phyloP scores from a whole-genome alignment of 2,113 vertebrate species.

The Centropristis striata region DNA sequence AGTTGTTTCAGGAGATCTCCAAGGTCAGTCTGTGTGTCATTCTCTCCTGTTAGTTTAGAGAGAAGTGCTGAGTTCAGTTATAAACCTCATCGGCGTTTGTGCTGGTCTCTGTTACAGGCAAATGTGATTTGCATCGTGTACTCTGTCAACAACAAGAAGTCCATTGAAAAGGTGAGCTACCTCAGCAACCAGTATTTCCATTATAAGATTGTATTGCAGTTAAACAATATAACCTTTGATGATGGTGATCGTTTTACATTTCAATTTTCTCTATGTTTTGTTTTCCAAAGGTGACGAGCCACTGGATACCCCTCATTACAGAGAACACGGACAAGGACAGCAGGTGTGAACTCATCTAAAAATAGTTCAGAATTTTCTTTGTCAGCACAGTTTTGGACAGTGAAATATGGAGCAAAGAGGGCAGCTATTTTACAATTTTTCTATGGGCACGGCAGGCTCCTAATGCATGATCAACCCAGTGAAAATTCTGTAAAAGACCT shows the following conservation, averaged over 20 bases:
- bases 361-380: slow-evolving; percentile 2
- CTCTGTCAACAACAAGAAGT: slow-evolving; percentile 97
- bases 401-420: not conserved
- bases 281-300: slow-evolving; percentile 90
- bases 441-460: not conserved
- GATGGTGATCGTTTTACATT: not conserved
- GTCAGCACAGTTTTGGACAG: not conserved
- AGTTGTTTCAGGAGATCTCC: slow-evolving; percentile 96
- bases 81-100: slow-evolving; percentile 42
- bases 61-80: slow-evolving; percentile 5
- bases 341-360: slow-evolving; percentile 85
- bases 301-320: slow-evolving; percentile 98
- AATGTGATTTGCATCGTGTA: slow-evolving; percentile 99
- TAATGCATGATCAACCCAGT: not conserved
- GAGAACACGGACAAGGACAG: slow-evolving; percentile 98
- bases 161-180: slow-evolving; percentile 94
- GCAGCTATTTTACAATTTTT: not conserved
- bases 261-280: not conserved
- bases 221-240: not conserved
- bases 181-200: slow-evolving; percentile 20
- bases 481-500: not conserved
- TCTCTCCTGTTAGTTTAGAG: not conserved
- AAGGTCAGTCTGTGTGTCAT: slow-evolving; percentile 85
- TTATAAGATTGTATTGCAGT: slow-evolving; percentile 23
- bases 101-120: slow-evolving; percentile 86